Evolutionary conservation across 2,888 invertebrate species (phyloP).

Genomic region (Stenoptilia bipunctidactyla): DNA sequence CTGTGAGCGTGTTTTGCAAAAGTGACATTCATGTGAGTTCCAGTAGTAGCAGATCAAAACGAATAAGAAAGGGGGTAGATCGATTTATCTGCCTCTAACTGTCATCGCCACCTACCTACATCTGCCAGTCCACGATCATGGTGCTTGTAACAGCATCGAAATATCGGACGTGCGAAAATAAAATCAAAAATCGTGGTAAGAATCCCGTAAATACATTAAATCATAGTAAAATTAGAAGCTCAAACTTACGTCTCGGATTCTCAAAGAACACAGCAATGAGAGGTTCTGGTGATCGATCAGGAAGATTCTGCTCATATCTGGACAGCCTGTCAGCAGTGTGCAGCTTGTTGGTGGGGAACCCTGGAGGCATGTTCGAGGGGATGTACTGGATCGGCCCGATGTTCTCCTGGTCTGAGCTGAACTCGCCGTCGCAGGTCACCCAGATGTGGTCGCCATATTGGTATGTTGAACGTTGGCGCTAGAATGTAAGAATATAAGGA

Average conservation of each 20-base stretch:
- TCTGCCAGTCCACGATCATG: too few relatives aligned
- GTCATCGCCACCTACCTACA: too few relatives aligned
- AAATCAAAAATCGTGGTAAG: too few relatives aligned
- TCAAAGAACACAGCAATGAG: slow-evolving; percentile 50
- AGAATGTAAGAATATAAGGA: too few relatives aligned
- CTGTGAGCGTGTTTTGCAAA: too few relatives aligned
- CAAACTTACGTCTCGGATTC: slow-evolving; percentile 46
- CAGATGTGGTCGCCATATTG: slow-evolving; percentile 76
- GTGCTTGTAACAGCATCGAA: too few relatives aligned
- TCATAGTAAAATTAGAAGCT: neutral
- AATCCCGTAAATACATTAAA: too few relatives aligned
- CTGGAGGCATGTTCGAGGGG: slow-evolving; percentile 72
- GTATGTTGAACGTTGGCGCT: slow-evolving; percentile 40
- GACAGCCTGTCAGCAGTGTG: slow-evolving; percentile 54
- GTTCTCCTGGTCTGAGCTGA: slow-evolving; percentile 81
- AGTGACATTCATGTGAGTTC: too few relatives aligned
- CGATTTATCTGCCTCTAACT: too few relatives aligned
- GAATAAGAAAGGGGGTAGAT: too few relatives aligned
- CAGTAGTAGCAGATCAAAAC: too few relatives aligned
- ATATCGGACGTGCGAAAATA: too few relatives aligned
- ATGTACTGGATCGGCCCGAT: slow-evolving; percentile 79
- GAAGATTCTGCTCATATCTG: slow-evolving; percentile 34
- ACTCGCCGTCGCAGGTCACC: slow-evolving; percentile 87
- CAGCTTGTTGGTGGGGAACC: slow-evolving; percentile 54
- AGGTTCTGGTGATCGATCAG: slow-evolving; percentile 44